A percentile compares a stretch with the other conserved stretches of the same genome.
Evolutionary conservation across 2,797 vertebrate species (phyloP).

Genomic region (Hydrophis major): DNA sequence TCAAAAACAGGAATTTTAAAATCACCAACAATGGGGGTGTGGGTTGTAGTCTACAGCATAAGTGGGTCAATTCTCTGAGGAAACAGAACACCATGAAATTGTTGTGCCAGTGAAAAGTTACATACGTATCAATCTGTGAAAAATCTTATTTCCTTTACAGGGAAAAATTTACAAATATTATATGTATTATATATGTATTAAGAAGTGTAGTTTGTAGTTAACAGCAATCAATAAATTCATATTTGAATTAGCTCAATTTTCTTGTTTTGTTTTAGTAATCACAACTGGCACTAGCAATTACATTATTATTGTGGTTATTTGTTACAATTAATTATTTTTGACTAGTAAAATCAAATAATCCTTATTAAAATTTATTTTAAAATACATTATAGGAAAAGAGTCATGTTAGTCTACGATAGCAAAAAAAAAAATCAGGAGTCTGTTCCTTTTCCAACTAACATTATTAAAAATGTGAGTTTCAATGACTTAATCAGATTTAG

Average conservation of each 20-base stretch:
- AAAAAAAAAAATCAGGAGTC: not conserved
- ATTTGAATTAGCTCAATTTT: not conserved
- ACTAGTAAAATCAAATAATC: not conserved
- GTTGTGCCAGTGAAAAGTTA: not conserved
- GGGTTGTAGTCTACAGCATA: too few species aligned
- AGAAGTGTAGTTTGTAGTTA: not conserved
- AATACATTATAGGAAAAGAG: not conserved
- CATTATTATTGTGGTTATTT: not conserved
- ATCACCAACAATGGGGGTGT: too few species aligned
- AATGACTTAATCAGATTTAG: not conserved
- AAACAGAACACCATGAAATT: not conserved
- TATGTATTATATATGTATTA: not conserved
- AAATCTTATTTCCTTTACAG: not conserved
- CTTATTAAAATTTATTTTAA: not conserved
- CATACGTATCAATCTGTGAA: not conserved
- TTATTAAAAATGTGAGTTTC: not conserved
- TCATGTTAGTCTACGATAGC: not conserved
- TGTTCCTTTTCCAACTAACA: not conserved
- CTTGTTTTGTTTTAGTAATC: not conserved
- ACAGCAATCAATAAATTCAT: not conserved
- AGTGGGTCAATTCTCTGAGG: too few species aligned
- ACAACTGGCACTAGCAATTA: not conserved
- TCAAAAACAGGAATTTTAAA: too few species aligned
- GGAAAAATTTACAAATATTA: not conserved
- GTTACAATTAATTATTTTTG: not conserved